Evolutionary conservation across 2,797 vertebrate genomes (phyloP), one percentile per base, ranked within the genome.

Genomic region (Cyclura pinguis): DNA sequence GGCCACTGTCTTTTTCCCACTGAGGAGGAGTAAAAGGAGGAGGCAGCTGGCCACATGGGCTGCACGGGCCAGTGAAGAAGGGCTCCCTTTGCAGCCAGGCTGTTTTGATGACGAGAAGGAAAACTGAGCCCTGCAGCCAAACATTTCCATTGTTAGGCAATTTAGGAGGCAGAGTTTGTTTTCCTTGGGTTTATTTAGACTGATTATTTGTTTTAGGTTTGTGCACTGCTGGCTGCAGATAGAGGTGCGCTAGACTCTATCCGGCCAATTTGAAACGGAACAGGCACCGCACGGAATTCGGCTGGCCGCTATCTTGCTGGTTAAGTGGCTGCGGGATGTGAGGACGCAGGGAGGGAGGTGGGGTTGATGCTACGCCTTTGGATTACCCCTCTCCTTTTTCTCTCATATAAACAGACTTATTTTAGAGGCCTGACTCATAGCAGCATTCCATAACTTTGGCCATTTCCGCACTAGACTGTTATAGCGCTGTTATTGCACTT

Each of bases 401-500:
- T 29, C 2, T 38, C 18, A 57, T 64, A 1, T 67, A 88, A 82
- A 82, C 83, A 47, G 52, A 29, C 84, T 62, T 47, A n/a, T 62
- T 90, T 78, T 73, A 73, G 74, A 42, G 72, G 7, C 77, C 67
- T 88, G 89, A n/a, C 59, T 29, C 86, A 81, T 80, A 55, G 69
- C 59, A 42, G 22, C 47, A 27, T 50, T 77, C 69, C 72, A 7
- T 74, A 2, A 47, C 69, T 73, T 38, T 47, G 42, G 42, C 42
- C 42, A 47, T 47, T 47, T 47, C 42, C 42, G 4, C 42, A 47
- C 42, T 47, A 47, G 2, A 47, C 42, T 47, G 42, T 4, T 1
- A 42, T 42, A 42, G 42, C 3, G 42, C 42, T 42, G 3, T 42
- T 42, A 42, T 42, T 42, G 1, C 42, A 42, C 42, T 42, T 42